phyloP scores from a whole-genome alignment of 2,113 vertebrate genomes.

The Gasterosteus nipponicus region DNA sequence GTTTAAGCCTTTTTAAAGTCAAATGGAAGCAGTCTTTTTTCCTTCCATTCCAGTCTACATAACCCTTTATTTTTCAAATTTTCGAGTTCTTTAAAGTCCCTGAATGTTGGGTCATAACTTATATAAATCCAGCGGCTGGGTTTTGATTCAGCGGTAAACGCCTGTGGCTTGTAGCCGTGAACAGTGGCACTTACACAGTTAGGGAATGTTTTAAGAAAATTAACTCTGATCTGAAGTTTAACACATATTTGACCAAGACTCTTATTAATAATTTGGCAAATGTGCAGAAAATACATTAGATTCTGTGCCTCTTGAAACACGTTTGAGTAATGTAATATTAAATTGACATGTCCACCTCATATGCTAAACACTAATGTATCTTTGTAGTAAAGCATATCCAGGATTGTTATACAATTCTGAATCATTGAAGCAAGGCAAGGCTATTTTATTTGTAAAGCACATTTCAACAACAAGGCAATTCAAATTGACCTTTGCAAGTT shows the following conservation, averaged over 20 bases:
- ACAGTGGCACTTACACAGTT: conserved; percentile 2
- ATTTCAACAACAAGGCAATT: too few species aligned
- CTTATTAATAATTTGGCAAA: background rate
- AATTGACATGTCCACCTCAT: background rate
- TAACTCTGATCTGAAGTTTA: background rate
- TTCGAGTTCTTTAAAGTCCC: conserved; percentile 18
- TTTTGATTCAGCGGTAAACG: conserved; percentile 6
- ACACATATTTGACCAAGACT: background rate
- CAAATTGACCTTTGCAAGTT: background rate
- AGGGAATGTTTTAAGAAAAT: background rate
- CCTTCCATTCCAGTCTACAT: too few species aligned
- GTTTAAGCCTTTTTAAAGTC: conserved; percentile 26
- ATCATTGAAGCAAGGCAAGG: background rate
- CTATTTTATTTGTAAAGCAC: too few species aligned
- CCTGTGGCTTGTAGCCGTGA: background rate
- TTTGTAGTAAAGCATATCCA: background rate
- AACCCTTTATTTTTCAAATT: background rate
- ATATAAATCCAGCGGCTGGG: conserved; percentile 9
- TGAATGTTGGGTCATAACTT: conserved; percentile 34
- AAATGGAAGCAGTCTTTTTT: conserved; percentile 9
- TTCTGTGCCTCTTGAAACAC: background rate
- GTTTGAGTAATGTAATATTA: background rate
- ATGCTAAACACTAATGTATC: background rate
- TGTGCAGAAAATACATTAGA: background rate
- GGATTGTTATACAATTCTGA: background rate